These are phyloP conservation scores for Platygyra sinensis DNA, from an alignment of 64 coral and sea anemone species.

Conservation along the genomic window DNA sequence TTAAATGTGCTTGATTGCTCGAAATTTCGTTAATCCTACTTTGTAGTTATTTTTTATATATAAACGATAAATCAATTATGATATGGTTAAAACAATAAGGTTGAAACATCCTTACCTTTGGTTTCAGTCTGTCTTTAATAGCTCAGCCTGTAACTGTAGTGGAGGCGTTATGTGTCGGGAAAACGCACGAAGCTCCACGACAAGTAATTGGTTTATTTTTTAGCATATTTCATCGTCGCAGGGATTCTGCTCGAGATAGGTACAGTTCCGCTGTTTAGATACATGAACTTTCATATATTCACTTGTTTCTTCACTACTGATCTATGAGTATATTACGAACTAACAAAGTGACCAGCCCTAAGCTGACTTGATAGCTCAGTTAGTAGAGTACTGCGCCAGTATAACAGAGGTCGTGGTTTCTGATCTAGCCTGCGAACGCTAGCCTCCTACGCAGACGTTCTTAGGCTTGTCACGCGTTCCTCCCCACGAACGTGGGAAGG, in stretches of 20 bases:
- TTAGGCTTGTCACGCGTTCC: no score
- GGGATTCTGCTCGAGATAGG: not conserved
- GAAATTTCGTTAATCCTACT: no score
- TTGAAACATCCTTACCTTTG: no score
- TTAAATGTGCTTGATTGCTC: no score
- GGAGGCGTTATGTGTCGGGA: conserved; percentile 22
- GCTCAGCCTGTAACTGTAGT: conserved; percentile 20
- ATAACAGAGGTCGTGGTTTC: not conserved
- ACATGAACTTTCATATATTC: conserved; percentile 18
- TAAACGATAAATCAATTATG: no score
- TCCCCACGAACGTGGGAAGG: no score
- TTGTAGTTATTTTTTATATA: no score
- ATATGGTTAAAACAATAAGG: no score
- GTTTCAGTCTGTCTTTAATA: conserved; percentile 10
- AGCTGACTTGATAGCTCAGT: not conserved
- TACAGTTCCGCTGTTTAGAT: conserved; percentile 28
- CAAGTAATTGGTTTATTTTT: not conserved
- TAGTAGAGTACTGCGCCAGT: not conserved
- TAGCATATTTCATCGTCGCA: conserved; percentile 1
- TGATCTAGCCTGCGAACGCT: no score
- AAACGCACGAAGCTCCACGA: not conserved
- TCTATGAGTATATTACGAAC: conserved; percentile 11
- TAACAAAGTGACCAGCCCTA: not conserved
- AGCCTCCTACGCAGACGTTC: no score
- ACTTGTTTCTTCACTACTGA: conserved; percentile 16